phyloP scores from a whole-genome alignment of 1,140 invertebrate genomes.

The Rhagoletis zephyria region DNA sequence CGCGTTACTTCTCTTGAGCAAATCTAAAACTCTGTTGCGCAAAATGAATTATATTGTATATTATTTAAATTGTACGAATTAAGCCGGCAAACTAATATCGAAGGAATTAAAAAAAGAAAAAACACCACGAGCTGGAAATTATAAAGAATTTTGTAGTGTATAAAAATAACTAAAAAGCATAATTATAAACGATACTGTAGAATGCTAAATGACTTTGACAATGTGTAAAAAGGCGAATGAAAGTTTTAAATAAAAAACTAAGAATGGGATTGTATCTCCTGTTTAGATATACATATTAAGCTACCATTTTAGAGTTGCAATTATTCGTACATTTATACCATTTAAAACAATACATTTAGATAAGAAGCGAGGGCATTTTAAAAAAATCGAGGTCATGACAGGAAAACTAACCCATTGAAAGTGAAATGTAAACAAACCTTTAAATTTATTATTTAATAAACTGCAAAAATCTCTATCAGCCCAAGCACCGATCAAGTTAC shows the following conservation, averaged over 20 bases:
- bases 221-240: constrained; percentile 47
- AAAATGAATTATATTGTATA: not conserved
- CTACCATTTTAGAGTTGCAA: constrained; percentile 37
- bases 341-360: constrained; percentile 6
- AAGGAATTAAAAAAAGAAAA: not conserved
- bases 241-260: constrained; percentile 18
- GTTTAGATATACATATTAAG: constrained; percentile 44
- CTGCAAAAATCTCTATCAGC: too few relatives aligned
- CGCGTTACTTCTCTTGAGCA: too few relatives aligned
- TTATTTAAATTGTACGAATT: not conserved
- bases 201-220: constrained; percentile 33
- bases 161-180: constrained; percentile 6
- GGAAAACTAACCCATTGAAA: not conserved
- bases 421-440: too few relatives aligned
- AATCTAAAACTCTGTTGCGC: not conserved
- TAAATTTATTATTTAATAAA: not conserved
- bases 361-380: not conserved
- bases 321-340: constrained; percentile 45
- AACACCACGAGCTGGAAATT: not conserved
- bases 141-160: constrained; percentile 33
- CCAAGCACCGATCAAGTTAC: too few relatives aligned
- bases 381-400: constrained; percentile 2
- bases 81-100: not conserved
- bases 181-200: constrained; percentile 31
- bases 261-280: constrained; percentile 31